Conservation (phyloP, 2,113 vertebrate species). For the Ceuthmochares aereus region DNA sequence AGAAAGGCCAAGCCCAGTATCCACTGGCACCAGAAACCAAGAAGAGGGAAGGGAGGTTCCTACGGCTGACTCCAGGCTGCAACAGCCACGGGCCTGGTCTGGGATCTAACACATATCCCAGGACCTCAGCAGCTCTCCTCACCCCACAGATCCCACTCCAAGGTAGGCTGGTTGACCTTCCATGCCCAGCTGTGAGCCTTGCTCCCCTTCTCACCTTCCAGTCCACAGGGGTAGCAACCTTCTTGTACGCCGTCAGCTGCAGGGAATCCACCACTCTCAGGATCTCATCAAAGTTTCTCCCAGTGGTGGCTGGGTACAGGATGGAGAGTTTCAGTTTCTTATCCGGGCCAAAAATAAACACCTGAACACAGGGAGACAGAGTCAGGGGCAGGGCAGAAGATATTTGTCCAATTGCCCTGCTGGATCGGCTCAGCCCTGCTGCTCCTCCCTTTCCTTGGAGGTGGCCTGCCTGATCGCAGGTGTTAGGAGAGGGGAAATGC, state of each 20-base stretch:
- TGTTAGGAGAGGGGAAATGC: background rate
- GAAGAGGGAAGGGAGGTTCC: background rate
- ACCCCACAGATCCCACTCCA: background rate
- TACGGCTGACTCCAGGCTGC: background rate
- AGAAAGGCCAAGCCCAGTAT: background rate
- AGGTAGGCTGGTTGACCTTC: background rate
- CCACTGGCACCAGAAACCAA: background rate
- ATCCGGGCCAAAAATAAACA: slow-evolving; percentile 94
- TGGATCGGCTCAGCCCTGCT: background rate
- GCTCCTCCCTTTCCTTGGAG: background rate
- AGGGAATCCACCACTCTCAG: slow-evolving; percentile 92
- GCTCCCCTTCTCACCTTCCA: slow-evolving; percentile 89
- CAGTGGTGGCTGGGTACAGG: slow-evolving; percentile 96
- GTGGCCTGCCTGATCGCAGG: background rate
- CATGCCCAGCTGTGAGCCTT: background rate
- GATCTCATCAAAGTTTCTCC: slow-evolving; percentile 95
- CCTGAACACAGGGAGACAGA: slow-evolving; percentile 74
- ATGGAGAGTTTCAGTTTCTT: slow-evolving; percentile 97
- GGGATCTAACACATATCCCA: background rate
- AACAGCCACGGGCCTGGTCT: background rate
- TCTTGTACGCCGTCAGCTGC: slow-evolving; percentile 91
- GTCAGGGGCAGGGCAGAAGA: background rate
- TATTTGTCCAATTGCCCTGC: background rate
- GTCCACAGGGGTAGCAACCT: slow-evolving; percentile 93
- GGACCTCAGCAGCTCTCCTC: background rate